Evolutionary conservation across 2,888 invertebrate genomes (phyloP).

Genomic region (Acleris sparsana): DNA sequence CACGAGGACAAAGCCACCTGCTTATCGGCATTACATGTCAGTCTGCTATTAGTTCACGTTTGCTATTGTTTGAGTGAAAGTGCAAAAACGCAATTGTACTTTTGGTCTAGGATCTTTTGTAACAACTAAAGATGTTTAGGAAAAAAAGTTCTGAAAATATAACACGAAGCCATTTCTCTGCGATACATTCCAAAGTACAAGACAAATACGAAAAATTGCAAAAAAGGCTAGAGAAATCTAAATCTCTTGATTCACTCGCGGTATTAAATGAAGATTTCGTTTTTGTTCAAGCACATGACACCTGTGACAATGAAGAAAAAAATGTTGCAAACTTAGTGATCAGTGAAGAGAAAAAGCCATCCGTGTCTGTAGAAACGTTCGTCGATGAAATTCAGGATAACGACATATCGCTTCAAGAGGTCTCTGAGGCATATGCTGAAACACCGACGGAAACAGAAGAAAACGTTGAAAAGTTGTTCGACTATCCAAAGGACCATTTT

Average conservation of each 20-base stretch:
- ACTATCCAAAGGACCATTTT: constrained; percentile 50
- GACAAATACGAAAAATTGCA: constrained; percentile 72
- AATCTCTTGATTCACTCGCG: constrained; percentile 63
- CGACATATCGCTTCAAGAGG: constrained; percentile 49
- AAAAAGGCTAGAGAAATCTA: constrained; percentile 67
- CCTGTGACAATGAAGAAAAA: constrained; percentile 47
- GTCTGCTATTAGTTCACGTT: constrained; percentile 8
- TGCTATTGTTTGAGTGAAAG: constrained; percentile 7
- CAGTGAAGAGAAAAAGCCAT: constrained; percentile 41
- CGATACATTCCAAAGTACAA: constrained; percentile 67
- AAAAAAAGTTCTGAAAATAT: constrained; percentile 44
- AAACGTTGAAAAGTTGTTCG: constrained; percentile 41
- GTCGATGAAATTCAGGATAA: constrained; percentile 53
- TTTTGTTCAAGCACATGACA: constrained; percentile 42
- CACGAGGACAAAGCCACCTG: constrained; percentile 35
- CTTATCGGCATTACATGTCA: constrained; percentile 29
- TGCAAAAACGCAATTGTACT: constrained; percentile 26
- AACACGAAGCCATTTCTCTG: constrained; percentile 60
- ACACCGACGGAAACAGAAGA: constrained; percentile 46
- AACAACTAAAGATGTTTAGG: constrained; percentile 51
- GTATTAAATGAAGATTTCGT: constrained; percentile 54
- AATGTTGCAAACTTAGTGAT: constrained; percentile 42
- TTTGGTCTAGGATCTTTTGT: neutral
- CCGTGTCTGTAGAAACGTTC: constrained; percentile 41
- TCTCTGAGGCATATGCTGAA: constrained; percentile 41